Base-by-base conservation (phyloP, 2,888 invertebrate species). In the Scelioninae gen. 2 region DNA sequence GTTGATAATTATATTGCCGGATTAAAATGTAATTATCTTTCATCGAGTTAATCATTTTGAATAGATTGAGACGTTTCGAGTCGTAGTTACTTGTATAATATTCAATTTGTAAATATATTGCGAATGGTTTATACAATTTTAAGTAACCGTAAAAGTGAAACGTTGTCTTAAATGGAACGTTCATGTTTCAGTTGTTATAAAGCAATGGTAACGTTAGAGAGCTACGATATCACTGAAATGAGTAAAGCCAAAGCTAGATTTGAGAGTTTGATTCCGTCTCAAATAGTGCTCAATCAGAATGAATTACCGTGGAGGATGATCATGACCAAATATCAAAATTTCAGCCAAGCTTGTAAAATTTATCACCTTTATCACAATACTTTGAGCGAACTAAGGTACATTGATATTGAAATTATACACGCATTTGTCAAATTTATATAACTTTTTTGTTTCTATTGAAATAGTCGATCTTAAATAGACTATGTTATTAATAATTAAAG, bases 201-300 rank as follows among this genome's bases (percentile, higher is more conserved):
- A 81, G 88, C 87, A 5, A 87, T 87, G 77, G 81, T 89, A 4
- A 89, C 88, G 9, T 84, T 89, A 61, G 89, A 89, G 75, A 88
- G 89, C 19, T 83, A 82, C 11, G 80, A 80, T 73, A 80, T 86
- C 76, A 70, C 79, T 11, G 81, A 84, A 31, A 85, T 85, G 3
- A 79, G 77, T 15, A 78, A 77, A 67, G 89, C 88, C 1, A 86
- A 83, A 77, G 78, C 82, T 13, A 86, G 82, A 81, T 84, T 89
- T 75, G 79, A 85, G 65, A 79, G 84, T 71, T 77, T 83, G 13
- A 74, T 83, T 55, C 81, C 84, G 1, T 37, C 76, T 41, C 63
- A 77, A 50, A 76, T 81, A 45, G 48, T 86, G 11, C 75, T 84
- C 33, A 68, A 76, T 61, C 57, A 57, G 2, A 60, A 71, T 37